Base-by-base conservation (phyloP, 92 coral and sea anemone species). In the Palythoa caribaeorum region DNA sequence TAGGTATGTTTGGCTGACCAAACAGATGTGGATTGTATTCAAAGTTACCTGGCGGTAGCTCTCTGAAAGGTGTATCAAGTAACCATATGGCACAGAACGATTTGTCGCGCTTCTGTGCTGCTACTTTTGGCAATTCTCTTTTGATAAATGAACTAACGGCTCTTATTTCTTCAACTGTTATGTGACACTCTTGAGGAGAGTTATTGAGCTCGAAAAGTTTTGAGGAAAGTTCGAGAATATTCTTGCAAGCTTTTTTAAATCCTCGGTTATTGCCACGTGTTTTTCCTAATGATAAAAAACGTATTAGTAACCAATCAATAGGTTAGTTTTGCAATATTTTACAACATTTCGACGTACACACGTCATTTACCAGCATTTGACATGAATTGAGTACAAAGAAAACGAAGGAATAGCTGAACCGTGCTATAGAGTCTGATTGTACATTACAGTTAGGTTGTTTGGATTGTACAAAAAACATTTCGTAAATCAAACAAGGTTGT, bases 1-100 rank as follows among this genome's bases (percentile, higher is more conserved):
- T 38, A 13, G 83, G 83, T 35, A 53, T 78, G 70, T 55, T 78
- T 38, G 83, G 66, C 38, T 78, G 83, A 54, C 71, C 83, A 38
- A 7, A 35, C 44, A 78, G 47, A 17, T 55, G 83, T 54, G 83
- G 83, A 6, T 12, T 3, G 51, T 57, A 78, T 38, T 16, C 83
- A 37, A 78, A 78, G 16, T 78, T 52, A 13, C 35, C 28, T 15
- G 83, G 83, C 15, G 83, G 83, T 16, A 78, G 4, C 35, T 54
- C 20, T 4, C 70, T 16, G 52, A 78, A 78, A 6, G 38, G 47
- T 60, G 50, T 13, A 1, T 57, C 21, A 11, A 78, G 44, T 15
- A 78, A 39, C 83, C 83, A 78, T 28, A 78, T 14, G 1, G 37
- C 69, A 54, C 83, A 78, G 44, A 78, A 78, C 1, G 83, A 78